Evolutionary conservation across 2,113 vertebrate species (phyloP).

Genomic region (Papio anubis): DNA sequence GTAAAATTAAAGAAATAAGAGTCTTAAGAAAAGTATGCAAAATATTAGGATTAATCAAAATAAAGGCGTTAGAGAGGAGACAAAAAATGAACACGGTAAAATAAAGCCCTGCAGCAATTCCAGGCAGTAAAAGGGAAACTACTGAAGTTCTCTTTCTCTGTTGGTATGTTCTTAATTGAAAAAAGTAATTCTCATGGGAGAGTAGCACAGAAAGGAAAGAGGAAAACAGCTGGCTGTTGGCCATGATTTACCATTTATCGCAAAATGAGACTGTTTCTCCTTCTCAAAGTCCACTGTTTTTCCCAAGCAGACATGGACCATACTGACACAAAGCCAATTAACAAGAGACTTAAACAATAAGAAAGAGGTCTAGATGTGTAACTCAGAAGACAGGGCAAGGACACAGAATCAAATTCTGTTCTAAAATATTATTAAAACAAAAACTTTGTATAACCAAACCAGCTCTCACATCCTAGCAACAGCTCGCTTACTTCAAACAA

Average conservation of each 20-base stretch:
- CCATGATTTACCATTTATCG: conserved; percentile 56
- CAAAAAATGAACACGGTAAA: conserved; percentile 16
- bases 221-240: conserved; percentile 60
- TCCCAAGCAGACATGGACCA: conserved; percentile 34
- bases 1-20: conserved; percentile 40
- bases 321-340: conserved; percentile 42
- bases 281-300: conserved; percentile 43
- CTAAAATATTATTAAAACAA: conserved; percentile 61
- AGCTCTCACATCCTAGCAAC: conserved; percentile 56
- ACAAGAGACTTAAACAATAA: background rate
- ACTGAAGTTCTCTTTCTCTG: conserved; percentile 22
- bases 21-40: background rate
- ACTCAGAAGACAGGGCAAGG: conserved; percentile 27
- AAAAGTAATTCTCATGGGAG: conserved; percentile 53
- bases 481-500: conserved; percentile 49
- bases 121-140: background rate
- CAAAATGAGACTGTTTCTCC: conserved; percentile 57
- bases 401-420: conserved; percentile 55
- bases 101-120: conserved; percentile 22
- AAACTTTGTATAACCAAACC: conserved; percentile 52
- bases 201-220: conserved; percentile 57
- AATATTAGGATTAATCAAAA: conserved; percentile 34
- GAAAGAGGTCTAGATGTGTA: background rate
- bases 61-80: background rate
- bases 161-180: conserved; percentile 45